phyloP scores from a whole-genome alignment of 1,140 invertebrate genomes.

The Neodiprion pinetum region DNA sequence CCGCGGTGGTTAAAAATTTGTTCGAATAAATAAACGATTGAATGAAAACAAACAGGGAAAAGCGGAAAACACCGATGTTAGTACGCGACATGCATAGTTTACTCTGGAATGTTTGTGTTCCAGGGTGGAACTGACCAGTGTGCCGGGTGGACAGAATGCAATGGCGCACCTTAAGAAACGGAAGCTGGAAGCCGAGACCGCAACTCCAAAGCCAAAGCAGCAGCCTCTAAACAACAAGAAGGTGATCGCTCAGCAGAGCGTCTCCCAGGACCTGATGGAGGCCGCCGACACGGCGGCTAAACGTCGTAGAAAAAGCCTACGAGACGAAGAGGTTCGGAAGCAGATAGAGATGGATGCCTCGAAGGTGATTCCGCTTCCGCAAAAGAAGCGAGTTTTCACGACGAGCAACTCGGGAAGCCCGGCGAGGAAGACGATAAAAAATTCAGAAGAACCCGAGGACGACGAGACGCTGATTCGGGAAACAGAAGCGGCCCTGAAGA shows the following conservation, averaged over 20 bases:
- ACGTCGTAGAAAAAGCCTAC: constrained; percentile 61
- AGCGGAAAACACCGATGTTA: too few relatives aligned
- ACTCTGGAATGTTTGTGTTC: constrained; percentile 63
- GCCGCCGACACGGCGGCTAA: constrained; percentile 51
- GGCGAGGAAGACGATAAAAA: constrained; percentile 61
- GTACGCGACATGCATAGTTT: not conserved
- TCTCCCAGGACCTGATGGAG: constrained; percentile 58
- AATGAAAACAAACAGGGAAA: too few relatives aligned
- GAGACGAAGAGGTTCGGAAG: constrained; percentile 57
- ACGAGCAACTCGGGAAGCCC: constrained; percentile 59
- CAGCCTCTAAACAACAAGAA: constrained; percentile 43
- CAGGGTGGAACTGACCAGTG: constrained; percentile 64
- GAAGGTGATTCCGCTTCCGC: constrained; percentile 61
- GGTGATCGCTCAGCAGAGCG: constrained; percentile 34
- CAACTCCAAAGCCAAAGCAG: constrained; percentile 53
- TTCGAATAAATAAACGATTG: too few relatives aligned
- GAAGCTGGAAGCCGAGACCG: constrained; percentile 62
- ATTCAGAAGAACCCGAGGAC: constrained; percentile 65
- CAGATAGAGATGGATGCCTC: constrained; percentile 45
- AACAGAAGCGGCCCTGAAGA: constrained; percentile 84
- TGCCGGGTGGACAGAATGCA: constrained; percentile 62
- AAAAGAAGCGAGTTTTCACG: constrained; percentile 68
- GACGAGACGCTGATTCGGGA: constrained; percentile 84
- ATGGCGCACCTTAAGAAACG: constrained; percentile 67
- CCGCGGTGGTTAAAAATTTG: too few relatives aligned